Percentiles rank a stretch among this genome's conserved stretches.
Conservation (phyloP, 2,888 invertebrate species). For the Sesamia inferens region DNA sequence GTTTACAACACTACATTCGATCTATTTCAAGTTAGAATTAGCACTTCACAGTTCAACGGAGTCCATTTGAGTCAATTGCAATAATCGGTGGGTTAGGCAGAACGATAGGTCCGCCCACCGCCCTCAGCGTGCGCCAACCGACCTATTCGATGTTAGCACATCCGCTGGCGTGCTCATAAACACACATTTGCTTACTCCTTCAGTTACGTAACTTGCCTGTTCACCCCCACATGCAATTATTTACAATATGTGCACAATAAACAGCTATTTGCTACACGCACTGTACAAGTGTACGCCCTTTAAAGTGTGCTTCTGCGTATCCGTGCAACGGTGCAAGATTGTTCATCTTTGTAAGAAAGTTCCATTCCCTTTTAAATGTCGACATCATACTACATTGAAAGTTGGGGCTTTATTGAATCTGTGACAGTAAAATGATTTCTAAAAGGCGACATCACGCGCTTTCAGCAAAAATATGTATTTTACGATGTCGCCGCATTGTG, state of each 20-base stretch:
- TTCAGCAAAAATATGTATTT: constrained; percentile 73
- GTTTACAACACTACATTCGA: constrained; percentile 11
- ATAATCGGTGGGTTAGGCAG: constrained; percentile 68
- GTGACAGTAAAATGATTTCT: constrained; percentile 47
- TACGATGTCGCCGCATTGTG: constrained; percentile 71
- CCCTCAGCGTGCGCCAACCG: constrained; percentile 52
- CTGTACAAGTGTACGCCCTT: constrained; percentile 42
- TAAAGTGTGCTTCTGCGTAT: constrained; percentile 33
- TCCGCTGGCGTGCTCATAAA: constrained; percentile 65
- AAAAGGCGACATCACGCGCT: constrained; percentile 66
- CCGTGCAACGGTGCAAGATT: constrained; percentile 28
- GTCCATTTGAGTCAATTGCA: constrained; percentile 81
- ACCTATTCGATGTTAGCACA: constrained; percentile 58
- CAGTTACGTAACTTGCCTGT: constrained; percentile 51
- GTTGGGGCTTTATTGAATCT: constrained; percentile 29
- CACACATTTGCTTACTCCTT: constrained; percentile 57
- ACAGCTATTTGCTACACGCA: constrained; percentile 55
- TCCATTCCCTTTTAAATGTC: constrained; percentile 44
- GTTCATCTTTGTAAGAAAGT: constrained; percentile 30
- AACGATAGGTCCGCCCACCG: constrained; percentile 70
- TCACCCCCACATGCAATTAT: constrained; percentile 48
- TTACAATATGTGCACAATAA: constrained; percentile 47
- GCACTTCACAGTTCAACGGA: constrained; percentile 71
- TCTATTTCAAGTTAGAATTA: constrained; percentile 71
- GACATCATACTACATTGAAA: constrained; percentile 34